Evolutionary conservation across 2,797 vertebrate genomes (phyloP).

Genomic region (Pseudomugil gertrudae): DNA sequence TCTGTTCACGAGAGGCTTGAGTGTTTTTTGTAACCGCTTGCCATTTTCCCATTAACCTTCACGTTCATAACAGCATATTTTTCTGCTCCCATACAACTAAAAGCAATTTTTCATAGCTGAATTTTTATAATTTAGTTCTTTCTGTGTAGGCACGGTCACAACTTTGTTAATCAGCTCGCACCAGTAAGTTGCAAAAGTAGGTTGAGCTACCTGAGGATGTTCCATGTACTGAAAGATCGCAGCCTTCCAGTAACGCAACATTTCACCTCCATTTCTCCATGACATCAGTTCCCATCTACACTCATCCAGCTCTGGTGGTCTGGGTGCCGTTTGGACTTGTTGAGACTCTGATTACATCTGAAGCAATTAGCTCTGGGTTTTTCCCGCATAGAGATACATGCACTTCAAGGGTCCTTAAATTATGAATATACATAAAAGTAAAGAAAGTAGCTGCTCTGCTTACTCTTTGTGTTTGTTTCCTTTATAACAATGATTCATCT

Average conservation of each 20-base stretch:
- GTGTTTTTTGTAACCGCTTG: conserved; percentile 19
- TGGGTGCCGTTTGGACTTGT: conserved; percentile 51
- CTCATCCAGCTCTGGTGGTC: conserved; percentile 50
- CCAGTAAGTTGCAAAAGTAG: conserved; percentile 42
- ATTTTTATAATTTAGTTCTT: neutral
- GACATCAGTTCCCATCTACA: conserved; percentile 70
- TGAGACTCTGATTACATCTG: conserved; percentile 63
- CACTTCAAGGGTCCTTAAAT: conserved; percentile 37
- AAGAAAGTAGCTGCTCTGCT: neutral
- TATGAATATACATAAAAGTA: neutral
- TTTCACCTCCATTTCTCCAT: conserved; percentile 74
- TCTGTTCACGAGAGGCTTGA: conserved; percentile 17
- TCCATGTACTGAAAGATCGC: conserved; percentile 29
- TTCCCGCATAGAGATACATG: conserved; percentile 36
- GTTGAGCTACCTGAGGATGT: conserved; percentile 36
- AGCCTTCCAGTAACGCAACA: conserved; percentile 57
- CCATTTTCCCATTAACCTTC: neutral
- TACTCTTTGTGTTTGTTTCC: neutral
- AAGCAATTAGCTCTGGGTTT: conserved; percentile 15
- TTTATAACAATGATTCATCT: neutral
- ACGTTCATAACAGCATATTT: neutral
- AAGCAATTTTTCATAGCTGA: neutral
- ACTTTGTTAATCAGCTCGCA: conserved; percentile 3
- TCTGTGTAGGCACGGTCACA: neutral
- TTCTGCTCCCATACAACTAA: neutral